phyloP scores from a whole-genome alignment of 2,113 vertebrate species.

The Pluvialis apricaria region DNA sequence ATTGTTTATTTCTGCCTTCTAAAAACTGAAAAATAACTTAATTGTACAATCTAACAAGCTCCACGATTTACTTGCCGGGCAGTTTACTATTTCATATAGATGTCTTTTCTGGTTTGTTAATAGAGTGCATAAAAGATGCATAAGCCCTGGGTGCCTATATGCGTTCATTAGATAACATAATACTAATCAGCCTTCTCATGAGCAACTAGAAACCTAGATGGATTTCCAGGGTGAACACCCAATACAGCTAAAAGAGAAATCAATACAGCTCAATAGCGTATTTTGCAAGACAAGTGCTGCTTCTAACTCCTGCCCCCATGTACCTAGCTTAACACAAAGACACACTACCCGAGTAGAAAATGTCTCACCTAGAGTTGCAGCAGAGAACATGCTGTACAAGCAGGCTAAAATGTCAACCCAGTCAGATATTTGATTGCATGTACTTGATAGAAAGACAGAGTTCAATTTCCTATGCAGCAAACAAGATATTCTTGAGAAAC shows the following conservation, averaged over 20 bases:
- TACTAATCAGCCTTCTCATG: constrained; percentile 41
- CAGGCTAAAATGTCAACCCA: constrained; percentile 14
- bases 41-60: constrained; percentile 2
- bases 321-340: neutral
- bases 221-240: constrained; percentile 42
- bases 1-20: neutral
- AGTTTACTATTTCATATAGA: constrained; percentile 53
- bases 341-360: neutral
- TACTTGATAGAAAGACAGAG: constrained; percentile 23
- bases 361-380: neutral
- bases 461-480: constrained; percentile 48
- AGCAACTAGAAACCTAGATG: constrained; percentile 42
- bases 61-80: constrained; percentile 11
- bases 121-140: constrained; percentile 59
- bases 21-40: constrained; percentile 48
- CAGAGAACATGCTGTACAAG: neutral
- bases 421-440: constrained; percentile 19
- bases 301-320: neutral
- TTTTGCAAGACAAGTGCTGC: constrained; percentile 23
- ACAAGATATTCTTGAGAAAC: constrained; percentile 34
- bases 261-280: constrained; percentile 18
- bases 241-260: constrained; percentile 38
- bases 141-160: constrained; percentile 2
- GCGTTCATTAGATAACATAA: constrained; percentile 59
- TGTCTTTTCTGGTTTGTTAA: constrained; percentile 25